These are phyloP conservation scores for Willowsia nigromaculata DNA, from an alignment of 2,888 invertebrate species.

Conservation along the genomic window DNA sequence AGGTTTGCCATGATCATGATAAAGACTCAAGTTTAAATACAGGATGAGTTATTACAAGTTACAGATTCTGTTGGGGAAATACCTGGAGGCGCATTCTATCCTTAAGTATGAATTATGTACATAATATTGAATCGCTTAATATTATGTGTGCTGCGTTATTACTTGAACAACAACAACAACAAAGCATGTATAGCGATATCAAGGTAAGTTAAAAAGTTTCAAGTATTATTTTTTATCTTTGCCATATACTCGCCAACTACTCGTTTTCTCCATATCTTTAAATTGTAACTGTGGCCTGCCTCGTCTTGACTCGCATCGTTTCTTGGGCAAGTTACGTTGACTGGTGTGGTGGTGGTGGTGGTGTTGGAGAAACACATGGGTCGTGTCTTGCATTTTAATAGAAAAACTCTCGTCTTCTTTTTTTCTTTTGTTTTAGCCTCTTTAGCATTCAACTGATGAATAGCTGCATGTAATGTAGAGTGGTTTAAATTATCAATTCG, in stretches of 20 bases:
- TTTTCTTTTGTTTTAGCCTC: not conserved
- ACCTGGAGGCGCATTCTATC: constrained; percentile 21
- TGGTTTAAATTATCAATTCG: constrained; percentile 55
- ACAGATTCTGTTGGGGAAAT: constrained; percentile 43
- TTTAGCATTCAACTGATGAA: constrained; percentile 62
- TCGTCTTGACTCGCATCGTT: not conserved
- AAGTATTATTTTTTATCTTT: not conserved
- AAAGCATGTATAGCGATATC: not conserved
- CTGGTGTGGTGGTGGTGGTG: not conserved
- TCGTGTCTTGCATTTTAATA: constrained; percentile 68
- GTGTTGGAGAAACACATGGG: constrained; percentile 35
- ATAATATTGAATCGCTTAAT: not conserved
- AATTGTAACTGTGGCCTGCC: not conserved
- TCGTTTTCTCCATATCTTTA: constrained; percentile 1
- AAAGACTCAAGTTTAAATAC: constrained; percentile 17
- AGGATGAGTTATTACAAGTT: constrained; percentile 51
- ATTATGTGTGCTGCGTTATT: not conserved
- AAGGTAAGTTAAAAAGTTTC: not conserved
- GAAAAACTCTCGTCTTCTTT: constrained; percentile 29
- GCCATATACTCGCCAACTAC: not conserved
- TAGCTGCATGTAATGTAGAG: constrained; percentile 37
- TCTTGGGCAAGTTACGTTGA: not conserved
- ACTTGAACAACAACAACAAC: not conserved
- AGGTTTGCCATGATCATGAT: not conserved
- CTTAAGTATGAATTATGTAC: not conserved